Base-by-base conservation (phyloP, 2,113 vertebrate genomes). In the Cottus gobio region DNA sequence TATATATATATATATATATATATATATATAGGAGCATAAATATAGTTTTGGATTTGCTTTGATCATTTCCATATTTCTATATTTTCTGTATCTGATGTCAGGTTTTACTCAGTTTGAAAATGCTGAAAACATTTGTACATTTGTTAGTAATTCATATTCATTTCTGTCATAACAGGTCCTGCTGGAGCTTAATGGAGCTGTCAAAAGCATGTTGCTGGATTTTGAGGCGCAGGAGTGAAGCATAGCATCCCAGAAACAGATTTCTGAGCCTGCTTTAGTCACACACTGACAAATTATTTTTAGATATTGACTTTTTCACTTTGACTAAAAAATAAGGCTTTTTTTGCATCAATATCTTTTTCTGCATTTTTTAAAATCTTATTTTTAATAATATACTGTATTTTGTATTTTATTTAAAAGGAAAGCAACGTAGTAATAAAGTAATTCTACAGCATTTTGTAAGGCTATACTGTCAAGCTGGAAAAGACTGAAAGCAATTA, bases 111-210 rank as follows among this genome's bases (percentile, higher is more conserved):
- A 12, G 15, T 22, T 22, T 10, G 12, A 42, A 24, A 39, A 74
- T 20, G 2, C 22, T 34, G 4, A 48, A 26, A 46, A 44, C 22
- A 20, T n/a, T 52, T 44, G 24, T 37, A 28, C 37, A 0, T 34
- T 7, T 52, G 61, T 34, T 16, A 16, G 34, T 39, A 12, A 63
- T 48, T 36, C 3, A 60, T 58, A 20, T 24, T 39, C 34, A 39
- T 24, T 24, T 85, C 4, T 85, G 9, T 82, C 28, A 71, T 30
- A 3, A 75, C 91, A 95, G 94, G 93, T 94, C 34, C 15, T 93
- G 57, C 28, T 78, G 22, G 85, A 92, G 81, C 78, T 95, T 7
- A 84, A 86, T 57, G 87, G 89, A 13, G 80, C 93, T 15, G 73
- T 91, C 62, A 87, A 87, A 82, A 86, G 42, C 70, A 52, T 86